phyloP scores from a whole-genome alignment of 2,888 invertebrate genomes.

The Bombylius discolor region DNA sequence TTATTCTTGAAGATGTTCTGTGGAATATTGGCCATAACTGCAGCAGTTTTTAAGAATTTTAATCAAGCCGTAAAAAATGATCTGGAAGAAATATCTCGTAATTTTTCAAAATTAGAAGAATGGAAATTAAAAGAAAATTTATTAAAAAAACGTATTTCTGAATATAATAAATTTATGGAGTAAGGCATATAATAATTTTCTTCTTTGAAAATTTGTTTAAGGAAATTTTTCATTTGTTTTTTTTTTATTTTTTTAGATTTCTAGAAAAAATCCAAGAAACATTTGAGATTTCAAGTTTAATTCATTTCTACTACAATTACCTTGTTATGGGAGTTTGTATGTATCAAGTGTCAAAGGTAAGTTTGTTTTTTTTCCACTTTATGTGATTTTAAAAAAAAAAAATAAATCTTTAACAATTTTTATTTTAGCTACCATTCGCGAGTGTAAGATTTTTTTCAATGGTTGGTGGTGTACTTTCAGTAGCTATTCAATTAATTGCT shows the following conservation, averaged over 20 bases:
- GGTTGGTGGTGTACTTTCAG: not conserved
- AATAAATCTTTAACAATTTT: not conserved
- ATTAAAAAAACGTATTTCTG: too few species aligned
- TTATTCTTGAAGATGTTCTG: not conserved
- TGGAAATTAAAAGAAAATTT: too few species aligned
- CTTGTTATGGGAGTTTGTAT: conserved; percentile 1
- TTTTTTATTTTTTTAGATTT: too few species aligned
- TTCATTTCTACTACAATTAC: conserved; percentile 3
- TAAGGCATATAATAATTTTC: too few species aligned
- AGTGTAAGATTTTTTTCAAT: conserved; percentile 2
- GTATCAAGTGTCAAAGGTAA: conserved; percentile 1
- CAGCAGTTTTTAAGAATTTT: not conserved
- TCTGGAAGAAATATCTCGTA: too few species aligned
- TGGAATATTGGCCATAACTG: not conserved
- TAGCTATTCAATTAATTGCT: not conserved
- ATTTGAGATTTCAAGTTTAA: not conserved
- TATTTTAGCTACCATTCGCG: not conserved
- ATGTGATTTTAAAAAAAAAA: not conserved
- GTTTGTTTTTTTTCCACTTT: not conserved
- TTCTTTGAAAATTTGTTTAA: too few species aligned
- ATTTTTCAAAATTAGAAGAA: too few species aligned
- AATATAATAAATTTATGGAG: not conserved
- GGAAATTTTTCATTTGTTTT: too few species aligned
- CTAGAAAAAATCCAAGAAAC: not conserved
- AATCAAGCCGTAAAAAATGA: not conserved